phyloP scores from a whole-genome alignment of 2,113 vertebrate species.

The Mastomys coucha region DNA sequence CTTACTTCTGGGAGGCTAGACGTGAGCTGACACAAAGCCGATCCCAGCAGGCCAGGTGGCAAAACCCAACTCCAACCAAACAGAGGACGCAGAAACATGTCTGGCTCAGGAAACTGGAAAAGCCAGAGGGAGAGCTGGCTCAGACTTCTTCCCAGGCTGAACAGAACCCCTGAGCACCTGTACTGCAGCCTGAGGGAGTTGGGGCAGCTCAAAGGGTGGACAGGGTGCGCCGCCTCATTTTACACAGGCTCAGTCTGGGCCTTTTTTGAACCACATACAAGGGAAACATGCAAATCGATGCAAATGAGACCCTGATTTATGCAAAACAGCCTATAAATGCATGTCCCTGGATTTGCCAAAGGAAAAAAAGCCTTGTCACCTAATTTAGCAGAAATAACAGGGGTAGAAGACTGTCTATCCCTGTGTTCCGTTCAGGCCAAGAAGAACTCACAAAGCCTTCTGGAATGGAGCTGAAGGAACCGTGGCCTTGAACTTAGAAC shows the following conservation, averaged over 20 bases:
- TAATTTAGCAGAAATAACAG: conserved; percentile 75
- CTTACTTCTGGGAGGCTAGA: neutral
- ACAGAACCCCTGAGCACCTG: neutral
- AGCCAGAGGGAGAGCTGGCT: neutral
- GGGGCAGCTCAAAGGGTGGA: neutral
- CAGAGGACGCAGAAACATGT: neutral
- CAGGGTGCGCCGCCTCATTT: neutral
- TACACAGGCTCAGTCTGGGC: neutral
- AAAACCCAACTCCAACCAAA: neutral
- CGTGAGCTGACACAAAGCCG: rapidly evolving
- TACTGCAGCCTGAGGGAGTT: neutral
- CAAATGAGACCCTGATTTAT: conserved; percentile 77
- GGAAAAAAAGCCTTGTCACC: conserved; percentile 67
- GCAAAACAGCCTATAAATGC: conserved; percentile 77
- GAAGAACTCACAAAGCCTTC: conserved; percentile 3
- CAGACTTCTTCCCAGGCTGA: neutral
- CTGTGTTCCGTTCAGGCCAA: conserved; percentile 7
- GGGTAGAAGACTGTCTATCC: conserved; percentile 18
- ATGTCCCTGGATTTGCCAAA: conserved; percentile 64
- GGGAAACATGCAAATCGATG: conserved; percentile 74
- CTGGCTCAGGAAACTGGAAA: neutral
- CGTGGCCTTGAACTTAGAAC: neutral
- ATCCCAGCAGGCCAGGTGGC: neutral
- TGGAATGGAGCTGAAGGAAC: neutral
- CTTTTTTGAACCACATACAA: conserved; percentile 59